phyloP scores from a whole-genome alignment of 1,140 invertebrate species.

The Drosophila neocordata region DNA sequence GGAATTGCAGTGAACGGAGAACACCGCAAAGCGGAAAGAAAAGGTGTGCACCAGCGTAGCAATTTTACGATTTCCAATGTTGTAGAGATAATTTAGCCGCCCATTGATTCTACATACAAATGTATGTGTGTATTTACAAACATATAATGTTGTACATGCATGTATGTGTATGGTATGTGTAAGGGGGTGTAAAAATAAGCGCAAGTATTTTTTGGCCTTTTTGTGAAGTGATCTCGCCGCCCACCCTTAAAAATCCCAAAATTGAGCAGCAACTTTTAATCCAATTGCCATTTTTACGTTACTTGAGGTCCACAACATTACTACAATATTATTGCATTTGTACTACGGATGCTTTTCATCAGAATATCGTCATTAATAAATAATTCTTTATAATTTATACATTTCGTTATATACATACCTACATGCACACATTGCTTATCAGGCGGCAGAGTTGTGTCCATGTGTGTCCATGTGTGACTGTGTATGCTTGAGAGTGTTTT shows the following conservation, averaged over 20 bases:
- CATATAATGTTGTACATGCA: not conserved
- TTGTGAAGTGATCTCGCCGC: constrained; percentile 71
- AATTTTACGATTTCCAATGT: constrained; percentile 10
- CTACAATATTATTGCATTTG: too few species aligned
- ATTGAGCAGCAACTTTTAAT: too few species aligned
- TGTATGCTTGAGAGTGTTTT: constrained; percentile 19
- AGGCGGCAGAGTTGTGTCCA: constrained; percentile 44
- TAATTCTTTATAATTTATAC: too few species aligned
- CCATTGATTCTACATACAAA: constrained; percentile 9
- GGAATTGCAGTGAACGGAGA: constrained; percentile 23
- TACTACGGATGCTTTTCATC: too few species aligned
- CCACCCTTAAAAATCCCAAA: constrained; percentile 55
- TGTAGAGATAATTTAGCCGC: constrained; percentile 12
- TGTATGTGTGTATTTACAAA: constrained; percentile 22
- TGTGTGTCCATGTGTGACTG: not conserved
- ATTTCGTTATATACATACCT: too few species aligned
- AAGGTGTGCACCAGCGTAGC: constrained; percentile 41
- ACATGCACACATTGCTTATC: constrained; percentile 49
- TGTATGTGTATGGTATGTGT: constrained; percentile 25
- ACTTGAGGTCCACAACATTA: too few species aligned
- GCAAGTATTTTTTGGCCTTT: constrained; percentile 36
- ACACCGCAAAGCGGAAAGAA: constrained; percentile 22
- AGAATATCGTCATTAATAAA: too few species aligned
- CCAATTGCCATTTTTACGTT: too few species aligned
- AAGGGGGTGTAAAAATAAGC: constrained; percentile 73